Evolutionary conservation across 2,797 vertebrate genomes (phyloP).

Genomic region (Thunnus albacares): DNA sequence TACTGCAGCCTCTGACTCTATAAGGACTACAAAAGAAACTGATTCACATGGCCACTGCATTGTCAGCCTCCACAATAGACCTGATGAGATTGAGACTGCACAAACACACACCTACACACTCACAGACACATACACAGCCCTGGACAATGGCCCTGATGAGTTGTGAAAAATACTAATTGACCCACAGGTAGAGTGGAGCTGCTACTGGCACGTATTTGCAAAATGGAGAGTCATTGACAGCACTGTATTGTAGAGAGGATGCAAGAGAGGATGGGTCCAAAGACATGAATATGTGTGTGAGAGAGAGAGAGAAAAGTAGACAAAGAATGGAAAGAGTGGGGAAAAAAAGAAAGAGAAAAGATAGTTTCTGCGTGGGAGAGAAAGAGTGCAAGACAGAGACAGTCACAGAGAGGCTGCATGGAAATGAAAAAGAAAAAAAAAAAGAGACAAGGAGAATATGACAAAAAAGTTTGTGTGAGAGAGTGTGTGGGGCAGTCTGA

Average conservation of each 20-base stretch:
- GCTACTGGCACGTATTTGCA: conserved; percentile 16
- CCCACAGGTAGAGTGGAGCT: conserved; percentile 24
- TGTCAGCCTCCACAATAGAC: conserved; percentile 71
- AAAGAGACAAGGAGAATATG: conserved; percentile 14
- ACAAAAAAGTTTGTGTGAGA: neutral
- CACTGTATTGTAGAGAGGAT: conserved; percentile 1
- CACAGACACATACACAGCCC: conserved; percentile 10
- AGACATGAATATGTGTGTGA: neutral
- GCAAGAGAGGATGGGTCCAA: neutral
- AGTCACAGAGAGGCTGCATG: conserved; percentile 3
- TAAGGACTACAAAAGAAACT: conserved; percentile 69
- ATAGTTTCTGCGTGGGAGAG: conserved; percentile 20
- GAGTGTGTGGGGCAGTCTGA: conserved; percentile 13
- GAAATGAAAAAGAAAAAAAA: conserved; percentile 26
- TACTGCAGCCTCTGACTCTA: conserved; percentile 57
- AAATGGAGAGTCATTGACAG: conserved; percentile 34
- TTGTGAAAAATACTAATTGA: conserved; percentile 58
- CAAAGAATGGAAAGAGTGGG: neutral
- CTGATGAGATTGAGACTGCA: conserved; percentile 57
- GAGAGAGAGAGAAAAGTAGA: conserved; percentile 8
- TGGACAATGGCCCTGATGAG: conserved; percentile 57
- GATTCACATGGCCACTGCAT: conserved; percentile 60
- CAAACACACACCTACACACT: conserved; percentile 37
- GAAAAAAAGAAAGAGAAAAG: neutral
- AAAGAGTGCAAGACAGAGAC: neutral